Conservation (phyloP, 1,140 invertebrate species). For the Cydia fagiglandana region DNA sequence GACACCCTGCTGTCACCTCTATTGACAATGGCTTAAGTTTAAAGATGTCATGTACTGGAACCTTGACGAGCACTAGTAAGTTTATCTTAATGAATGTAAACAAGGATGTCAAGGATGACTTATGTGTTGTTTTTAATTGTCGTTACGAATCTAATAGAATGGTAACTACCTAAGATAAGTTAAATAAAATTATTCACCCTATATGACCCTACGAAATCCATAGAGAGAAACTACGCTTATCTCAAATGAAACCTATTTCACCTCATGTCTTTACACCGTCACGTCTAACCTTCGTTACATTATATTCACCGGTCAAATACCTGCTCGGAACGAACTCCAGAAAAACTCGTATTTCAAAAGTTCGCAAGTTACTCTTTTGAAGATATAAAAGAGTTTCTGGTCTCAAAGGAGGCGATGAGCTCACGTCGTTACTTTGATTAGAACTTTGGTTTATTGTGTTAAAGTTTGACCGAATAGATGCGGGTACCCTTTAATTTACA, state of each 20-base stretch:
- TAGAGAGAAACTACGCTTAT: neutral
- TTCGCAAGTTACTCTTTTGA: conserved; percentile 42
- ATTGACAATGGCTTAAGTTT: too few relatives aligned
- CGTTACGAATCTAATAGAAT: too few relatives aligned
- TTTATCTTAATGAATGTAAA: too few relatives aligned
- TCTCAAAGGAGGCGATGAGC: conserved; percentile 51
- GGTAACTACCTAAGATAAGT: too few relatives aligned
- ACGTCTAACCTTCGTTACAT: conserved; percentile 19
- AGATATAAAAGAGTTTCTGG: conserved; percentile 49
- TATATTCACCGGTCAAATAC: conserved; percentile 18
- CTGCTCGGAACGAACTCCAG: conserved; percentile 6
- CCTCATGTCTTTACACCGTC: neutral
- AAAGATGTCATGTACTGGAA: too few relatives aligned
- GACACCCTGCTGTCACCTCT: too few relatives aligned
- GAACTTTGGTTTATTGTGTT: conserved; percentile 50
- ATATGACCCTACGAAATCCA: neutral
- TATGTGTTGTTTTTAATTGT: too few relatives aligned
- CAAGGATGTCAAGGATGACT: too few relatives aligned
- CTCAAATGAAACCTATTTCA: conserved; percentile 14
- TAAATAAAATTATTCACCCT: too few relatives aligned
- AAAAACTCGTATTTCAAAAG: conserved; percentile 43
- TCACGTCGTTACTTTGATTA: conserved; percentile 62
- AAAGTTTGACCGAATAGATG: conserved; percentile 33
- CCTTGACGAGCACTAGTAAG: too few relatives aligned
- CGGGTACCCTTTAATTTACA: conserved; percentile 30